Percentiles rank a stretch among this genome's conserved stretches.
These are phyloP conservation scores for Hyppa rectilinea DNA, from an alignment of 2,888 invertebrate genomes.

Conservation along the genomic window DNA sequence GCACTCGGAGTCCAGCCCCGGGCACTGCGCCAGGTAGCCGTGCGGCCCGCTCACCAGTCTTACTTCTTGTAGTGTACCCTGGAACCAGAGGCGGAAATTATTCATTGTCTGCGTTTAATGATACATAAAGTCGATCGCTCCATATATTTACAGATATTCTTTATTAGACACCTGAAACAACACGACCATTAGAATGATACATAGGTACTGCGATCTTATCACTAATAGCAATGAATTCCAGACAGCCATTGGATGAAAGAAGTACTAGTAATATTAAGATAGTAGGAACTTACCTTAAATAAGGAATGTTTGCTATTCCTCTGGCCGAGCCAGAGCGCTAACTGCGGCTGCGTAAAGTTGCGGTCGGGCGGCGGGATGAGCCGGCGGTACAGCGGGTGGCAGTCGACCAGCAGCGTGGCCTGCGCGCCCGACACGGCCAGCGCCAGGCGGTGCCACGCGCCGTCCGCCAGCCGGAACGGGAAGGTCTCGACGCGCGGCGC, in stretches of 20 bases:
- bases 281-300: conserved; percentile 93
- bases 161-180: not conserved
- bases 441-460: conserved; percentile 96
- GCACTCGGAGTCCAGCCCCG: conserved; percentile 95
- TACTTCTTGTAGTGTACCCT: conserved; percentile 97
- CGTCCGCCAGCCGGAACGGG: conserved; percentile 96
- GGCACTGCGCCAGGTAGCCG: conserved; percentile 96
- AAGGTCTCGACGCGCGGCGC: conserved; percentile 95
- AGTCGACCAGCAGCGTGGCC: conserved; percentile 96
- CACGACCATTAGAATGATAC: not conserved
- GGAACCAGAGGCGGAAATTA: conserved; percentile 66
- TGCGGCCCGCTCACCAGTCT: conserved; percentile 96
- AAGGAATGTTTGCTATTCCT: conserved; percentile 95
- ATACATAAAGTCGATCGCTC: not conserved
- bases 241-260: not conserved
- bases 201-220: not conserved
- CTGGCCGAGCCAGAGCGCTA: conserved; percentile 96
- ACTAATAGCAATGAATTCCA: not conserved
- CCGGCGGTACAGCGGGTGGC: conserved; percentile 96
- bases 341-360: conserved; percentile 93
- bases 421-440: conserved; percentile 95
- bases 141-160: not conserved
- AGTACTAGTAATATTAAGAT: too few species aligned
- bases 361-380: conserved; percentile 94
- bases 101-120: not conserved